A percentile compares a stretch with the other conserved stretches of the same genome.
phyloP scores from a whole-genome alignment of 2,888 invertebrate genomes.

The Clitarchus hookeri region DNA sequence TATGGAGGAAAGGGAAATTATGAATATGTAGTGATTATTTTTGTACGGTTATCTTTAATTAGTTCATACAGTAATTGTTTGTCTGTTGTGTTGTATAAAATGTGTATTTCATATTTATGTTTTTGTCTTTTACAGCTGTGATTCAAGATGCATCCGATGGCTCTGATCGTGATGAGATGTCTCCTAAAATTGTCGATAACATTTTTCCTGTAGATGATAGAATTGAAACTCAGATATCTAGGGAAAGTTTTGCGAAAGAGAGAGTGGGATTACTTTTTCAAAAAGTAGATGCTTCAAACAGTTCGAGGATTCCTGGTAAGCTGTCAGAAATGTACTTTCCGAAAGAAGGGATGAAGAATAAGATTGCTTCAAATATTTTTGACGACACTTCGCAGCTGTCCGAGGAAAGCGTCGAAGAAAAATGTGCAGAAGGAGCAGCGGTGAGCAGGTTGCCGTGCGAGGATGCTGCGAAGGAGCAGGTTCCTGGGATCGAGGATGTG shows the following conservation, averaged over 20 bases:
- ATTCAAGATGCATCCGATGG: conserved; percentile 12
- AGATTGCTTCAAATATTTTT: background rate
- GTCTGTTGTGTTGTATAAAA: no score
- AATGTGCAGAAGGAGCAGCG: background rate
- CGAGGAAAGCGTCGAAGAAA: background rate
- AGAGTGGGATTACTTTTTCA: background rate
- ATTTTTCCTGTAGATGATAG: background rate
- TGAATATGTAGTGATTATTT: no score
- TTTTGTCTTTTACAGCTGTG: background rate
- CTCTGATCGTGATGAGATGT: conserved; percentile 6
- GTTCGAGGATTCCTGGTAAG: background rate
- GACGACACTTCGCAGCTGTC: background rate
- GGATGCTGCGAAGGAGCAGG: background rate
- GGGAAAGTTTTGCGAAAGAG: background rate
- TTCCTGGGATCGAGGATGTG: no score
- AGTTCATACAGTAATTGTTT: no score
- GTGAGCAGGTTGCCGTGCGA: background rate
- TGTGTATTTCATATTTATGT: background rate
- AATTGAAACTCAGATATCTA: conserved; percentile 15
- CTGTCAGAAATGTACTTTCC: background rate
- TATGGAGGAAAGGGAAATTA: no score
- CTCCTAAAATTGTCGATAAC: background rate
- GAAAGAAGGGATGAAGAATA: background rate
- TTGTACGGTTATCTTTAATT: no score
- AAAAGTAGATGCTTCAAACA: background rate